Percentiles rank a stretch among this genome's conserved stretches.
phyloP scores from a whole-genome alignment of 2,888 invertebrate species.

The Cryptocephalus moraei region DNA sequence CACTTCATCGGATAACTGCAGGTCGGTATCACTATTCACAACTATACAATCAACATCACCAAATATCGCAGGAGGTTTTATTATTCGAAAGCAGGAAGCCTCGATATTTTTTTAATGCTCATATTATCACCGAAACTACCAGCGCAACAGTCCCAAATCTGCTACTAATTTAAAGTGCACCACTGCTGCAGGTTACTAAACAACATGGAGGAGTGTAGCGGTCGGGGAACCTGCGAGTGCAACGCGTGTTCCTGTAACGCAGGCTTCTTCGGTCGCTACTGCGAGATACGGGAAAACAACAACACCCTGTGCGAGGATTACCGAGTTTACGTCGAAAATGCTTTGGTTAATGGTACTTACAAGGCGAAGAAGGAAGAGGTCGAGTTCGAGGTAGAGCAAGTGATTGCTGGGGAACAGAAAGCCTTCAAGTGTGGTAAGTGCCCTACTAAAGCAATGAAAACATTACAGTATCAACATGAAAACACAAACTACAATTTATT shows the following conservation, averaged over 20 bases:
- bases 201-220: slow-evolving; percentile 49
- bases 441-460: background rate
- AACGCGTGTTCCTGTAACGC: slow-evolving; percentile 38
- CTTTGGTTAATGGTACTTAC: background rate
- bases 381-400: too few relatives aligned
- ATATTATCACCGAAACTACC: too few relatives aligned
- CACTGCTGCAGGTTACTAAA: background rate
- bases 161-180: slow-evolving; percentile 1
- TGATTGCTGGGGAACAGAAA: too few relatives aligned
- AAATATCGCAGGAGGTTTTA: too few relatives aligned
- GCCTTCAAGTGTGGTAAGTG: slow-evolving; percentile 4
- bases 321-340: slow-evolving; percentile 35
- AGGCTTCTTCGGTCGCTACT: slow-evolving; percentile 41
- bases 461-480: too few relatives aligned
- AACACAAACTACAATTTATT: background rate
- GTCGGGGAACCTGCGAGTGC: slow-evolving; percentile 67
- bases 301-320: slow-evolving; percentile 43
- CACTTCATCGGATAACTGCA: slow-evolving; percentile 26
- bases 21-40: background rate
- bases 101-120: too few relatives aligned
- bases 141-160: too few relatives aligned
- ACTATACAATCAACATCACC: too few relatives aligned
- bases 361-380: too few relatives aligned
- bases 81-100: too few relatives aligned
- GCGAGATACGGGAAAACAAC: slow-evolving; percentile 44